Conservation (phyloP, 2,797 vertebrate genomes). For the Phalloptychus januarius region DNA sequence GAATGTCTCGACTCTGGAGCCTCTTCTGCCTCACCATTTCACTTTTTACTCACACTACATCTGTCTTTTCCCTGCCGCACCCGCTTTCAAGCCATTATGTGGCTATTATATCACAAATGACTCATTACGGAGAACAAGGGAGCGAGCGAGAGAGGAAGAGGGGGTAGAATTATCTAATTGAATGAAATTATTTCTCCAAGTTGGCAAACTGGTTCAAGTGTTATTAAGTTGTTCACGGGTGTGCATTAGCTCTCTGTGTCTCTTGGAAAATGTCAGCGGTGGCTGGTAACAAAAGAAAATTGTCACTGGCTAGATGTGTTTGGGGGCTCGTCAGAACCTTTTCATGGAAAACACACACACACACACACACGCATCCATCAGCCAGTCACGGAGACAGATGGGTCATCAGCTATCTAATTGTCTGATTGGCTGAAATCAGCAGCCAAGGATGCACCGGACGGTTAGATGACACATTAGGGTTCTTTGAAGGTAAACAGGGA, state of each 20-base stretch:
- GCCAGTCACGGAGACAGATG: slow-evolving; percentile 89
- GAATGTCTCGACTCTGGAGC: slow-evolving; percentile 25
- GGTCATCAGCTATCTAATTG: slow-evolving; percentile 99
- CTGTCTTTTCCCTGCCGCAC: slow-evolving; percentile 66
- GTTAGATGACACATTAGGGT: slow-evolving; percentile 98
- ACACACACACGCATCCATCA: slow-evolving; percentile 49
- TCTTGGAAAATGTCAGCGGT: slow-evolving; percentile 52
- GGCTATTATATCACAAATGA: slow-evolving; percentile 77
- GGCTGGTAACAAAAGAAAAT: slow-evolving; percentile 70
- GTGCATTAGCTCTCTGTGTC: slow-evolving; percentile 58
- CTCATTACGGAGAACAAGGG: slow-evolving; percentile 72
- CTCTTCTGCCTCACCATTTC: slow-evolving; percentile 39
- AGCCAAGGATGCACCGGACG: slow-evolving; percentile 90
- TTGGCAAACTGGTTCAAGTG: slow-evolving; percentile 87
- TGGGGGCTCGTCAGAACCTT: slow-evolving; percentile 53
- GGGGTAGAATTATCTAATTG: slow-evolving; percentile 88
- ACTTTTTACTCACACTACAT: slow-evolving; percentile 55
- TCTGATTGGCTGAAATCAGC: slow-evolving; percentile 99
- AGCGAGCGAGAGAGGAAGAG: slow-evolving; percentile 47
- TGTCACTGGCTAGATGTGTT: slow-evolving; percentile 61
- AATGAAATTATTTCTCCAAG: slow-evolving; percentile 89
- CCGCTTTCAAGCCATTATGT: slow-evolving; percentile 70
- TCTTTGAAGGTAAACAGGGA: slow-evolving; percentile 94
- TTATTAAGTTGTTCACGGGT: slow-evolving; percentile 74
- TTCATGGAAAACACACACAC: slow-evolving; percentile 9